These are phyloP conservation scores for Grus americana DNA, from an alignment of 2,113 vertebrate species.

Conservation along the genomic window DNA sequence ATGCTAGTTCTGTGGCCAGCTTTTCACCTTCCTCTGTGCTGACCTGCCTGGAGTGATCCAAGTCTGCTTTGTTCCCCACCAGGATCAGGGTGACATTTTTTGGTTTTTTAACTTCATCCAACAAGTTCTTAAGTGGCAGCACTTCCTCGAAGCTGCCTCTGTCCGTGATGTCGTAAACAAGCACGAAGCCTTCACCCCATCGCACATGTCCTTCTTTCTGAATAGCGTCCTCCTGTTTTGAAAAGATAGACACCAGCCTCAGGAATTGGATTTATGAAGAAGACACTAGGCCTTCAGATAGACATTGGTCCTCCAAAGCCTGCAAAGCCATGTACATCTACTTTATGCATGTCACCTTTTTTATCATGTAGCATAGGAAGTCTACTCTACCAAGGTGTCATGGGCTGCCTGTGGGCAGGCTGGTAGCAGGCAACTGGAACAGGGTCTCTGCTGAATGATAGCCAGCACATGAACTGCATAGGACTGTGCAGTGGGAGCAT, in stretches of 20 bases:
- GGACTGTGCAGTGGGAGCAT: not conserved
- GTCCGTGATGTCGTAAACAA: constrained; percentile 98
- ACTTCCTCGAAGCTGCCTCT: constrained; percentile 95
- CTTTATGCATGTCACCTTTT: not conserved
- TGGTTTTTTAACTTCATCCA: constrained; percentile 95
- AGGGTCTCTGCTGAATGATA: not conserved
- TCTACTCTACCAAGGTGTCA: not conserved
- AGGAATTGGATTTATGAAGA: not conserved
- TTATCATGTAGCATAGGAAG: not conserved
- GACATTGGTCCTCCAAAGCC: not conserved
- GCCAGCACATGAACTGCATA: not conserved
- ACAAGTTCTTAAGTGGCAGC: constrained; percentile 84
- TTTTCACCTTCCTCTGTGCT: constrained; percentile 94
- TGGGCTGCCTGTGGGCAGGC: not conserved
- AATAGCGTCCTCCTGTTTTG: constrained; percentile 87
- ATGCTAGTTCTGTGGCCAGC: constrained; percentile 91
- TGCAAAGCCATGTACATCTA: not conserved
- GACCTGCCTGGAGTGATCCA: constrained; percentile 93
- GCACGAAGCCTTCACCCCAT: constrained; percentile 93
- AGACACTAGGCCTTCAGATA: not conserved
- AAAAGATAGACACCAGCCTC: not conserved
- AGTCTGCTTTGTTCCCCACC: constrained; percentile 96
- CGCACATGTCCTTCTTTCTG: constrained; percentile 94
- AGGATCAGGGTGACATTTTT: constrained; percentile 93
- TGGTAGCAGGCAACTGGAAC: not conserved